phyloP scores from a whole-genome alignment of 2,113 vertebrate species.

The Atractosteus spatula region DNA sequence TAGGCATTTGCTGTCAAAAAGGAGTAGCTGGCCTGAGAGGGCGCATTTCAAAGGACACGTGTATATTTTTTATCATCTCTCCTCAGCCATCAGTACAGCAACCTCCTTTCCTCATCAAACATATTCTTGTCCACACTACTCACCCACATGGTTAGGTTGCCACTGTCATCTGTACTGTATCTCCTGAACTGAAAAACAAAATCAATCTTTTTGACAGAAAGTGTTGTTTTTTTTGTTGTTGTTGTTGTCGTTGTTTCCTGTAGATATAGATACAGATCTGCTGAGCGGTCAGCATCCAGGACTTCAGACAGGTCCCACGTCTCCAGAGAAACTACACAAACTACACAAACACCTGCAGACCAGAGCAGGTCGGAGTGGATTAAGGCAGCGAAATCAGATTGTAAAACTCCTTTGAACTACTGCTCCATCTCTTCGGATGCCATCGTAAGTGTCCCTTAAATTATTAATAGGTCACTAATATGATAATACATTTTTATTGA shows the following conservation, averaged over 20 bases:
- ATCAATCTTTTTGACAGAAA: too few species aligned
- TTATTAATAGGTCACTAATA: constrained; percentile 22
- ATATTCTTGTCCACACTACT: too few species aligned
- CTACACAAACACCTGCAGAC: constrained; percentile 44
- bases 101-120: too few species aligned
- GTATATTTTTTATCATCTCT: background rate
- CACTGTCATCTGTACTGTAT: too few species aligned
- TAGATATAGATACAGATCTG: constrained; percentile 71
- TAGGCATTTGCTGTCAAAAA: too few species aligned
- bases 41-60: too few species aligned
- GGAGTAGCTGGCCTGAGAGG: too few species aligned
- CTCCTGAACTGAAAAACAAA: too few species aligned
- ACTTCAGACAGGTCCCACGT: constrained; percentile 53
- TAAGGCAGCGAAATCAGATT: constrained; percentile 56
- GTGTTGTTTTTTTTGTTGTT: background rate
- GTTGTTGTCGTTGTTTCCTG: constrained; percentile 19
- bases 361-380: constrained; percentile 56
- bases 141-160: too few species aligned
- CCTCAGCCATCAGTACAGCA: background rate
- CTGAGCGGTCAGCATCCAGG: constrained; percentile 59
- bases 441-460: constrained; percentile 80
- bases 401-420: constrained; percentile 67
- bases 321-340: constrained; percentile 53
- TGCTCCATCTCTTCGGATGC: constrained; percentile 71
- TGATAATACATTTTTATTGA: constrained; percentile 43